Evolutionary conservation across 2,888 invertebrate species (phyloP), one percentile per base, ranked within the genome.

Genomic region (Ormyrus labotus): DNA sequence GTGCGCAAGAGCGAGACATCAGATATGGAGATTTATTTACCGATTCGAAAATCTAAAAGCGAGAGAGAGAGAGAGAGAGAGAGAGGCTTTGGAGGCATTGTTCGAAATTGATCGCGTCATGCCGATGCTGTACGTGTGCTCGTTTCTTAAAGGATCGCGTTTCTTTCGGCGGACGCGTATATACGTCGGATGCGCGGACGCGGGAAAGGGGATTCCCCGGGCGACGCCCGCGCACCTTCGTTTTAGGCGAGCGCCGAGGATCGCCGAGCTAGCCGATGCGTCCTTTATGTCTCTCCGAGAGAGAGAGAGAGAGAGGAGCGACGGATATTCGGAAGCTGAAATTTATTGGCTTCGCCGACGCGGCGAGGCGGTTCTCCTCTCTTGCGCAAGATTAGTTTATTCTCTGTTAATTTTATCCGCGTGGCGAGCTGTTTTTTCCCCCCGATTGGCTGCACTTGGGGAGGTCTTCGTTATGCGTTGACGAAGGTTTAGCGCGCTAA

Each of bases 91-190:
- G 51, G 73, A 34, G 83, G 83, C 81, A 87, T 89, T 88, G 87
- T 88, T 83, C 84, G 75, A 84, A 85, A 87, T 87, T 87, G 89
- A 89, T 89, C 88, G 87, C 85, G 88, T 88, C 88, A 88, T 87
- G 85, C 84, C 86, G 88, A 88, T 88, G 86, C 83, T 83, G 82
- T 78, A 80, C 86, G 87, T 75, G 60, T 47, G 11, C 47, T 58
- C 51, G 57, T 61, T 73, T 64, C 55, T 57, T 64, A 64, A 64
- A 64, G 63, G 73, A 73, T 65, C 72, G 55, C 72, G 47, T 76
- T 69, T 86, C 85, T 86, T 85, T 64, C 78, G 57, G 11, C 48
- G 72, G 6, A 51, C 6, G 8, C 45, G 19, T 2, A 2, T 19
- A 19, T 6, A 7, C 55, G 19, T 55, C 45, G 60, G 19, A 4